Evolutionary conservation across 2,888 invertebrate species (phyloP), one percentile per base, ranked within the genome.

Genomic region (Drosophila niveifrons): DNA sequence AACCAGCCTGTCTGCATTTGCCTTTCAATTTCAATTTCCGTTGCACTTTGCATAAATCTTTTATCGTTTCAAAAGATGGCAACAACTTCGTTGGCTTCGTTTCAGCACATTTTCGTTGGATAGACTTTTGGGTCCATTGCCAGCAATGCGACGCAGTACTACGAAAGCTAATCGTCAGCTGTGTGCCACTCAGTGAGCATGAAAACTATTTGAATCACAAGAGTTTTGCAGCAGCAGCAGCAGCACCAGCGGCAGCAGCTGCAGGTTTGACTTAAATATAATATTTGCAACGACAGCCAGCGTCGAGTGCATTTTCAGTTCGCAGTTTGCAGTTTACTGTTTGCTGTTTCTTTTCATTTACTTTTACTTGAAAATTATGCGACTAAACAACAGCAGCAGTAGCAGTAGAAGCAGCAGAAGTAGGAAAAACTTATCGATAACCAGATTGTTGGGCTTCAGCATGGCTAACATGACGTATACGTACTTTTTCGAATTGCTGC

Each of bases 31-130:
- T 78, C 72, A 85, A 83, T 83, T 86, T 86, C 86, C 86, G 86
- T 59, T 79, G 84, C 83, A 86, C 83, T 77, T 75, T 74, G 82
- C 83, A 86, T 83, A 86, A 81, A 81, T 83, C 72, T 80, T 71
- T 72, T 76, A 74, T 78, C 75, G 80, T 18, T 18, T 51, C 36
- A 57, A 56, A 70, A 69, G 66, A 72, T 69, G 66, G 64, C 68
- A 84, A 72, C 57, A 77, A 71, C 64, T 15, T 74, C 65, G 59
- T 71, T 67, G 59, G 59, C 34, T 34, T 10, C 17, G 23, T 31
- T 47, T 65, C 48, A 13, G n/a, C 23, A 36, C 39, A 63, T 43
- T 61, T 70, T 36, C 11, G 13, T 41, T 46, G 23, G n/a, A 11
- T 17, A 17, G 41, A 31, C 23, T 18, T 48, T 51, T 41, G 52